phyloP scores from a whole-genome alignment of 1,140 invertebrate species.

The Dinoponera quadriceps region DNA sequence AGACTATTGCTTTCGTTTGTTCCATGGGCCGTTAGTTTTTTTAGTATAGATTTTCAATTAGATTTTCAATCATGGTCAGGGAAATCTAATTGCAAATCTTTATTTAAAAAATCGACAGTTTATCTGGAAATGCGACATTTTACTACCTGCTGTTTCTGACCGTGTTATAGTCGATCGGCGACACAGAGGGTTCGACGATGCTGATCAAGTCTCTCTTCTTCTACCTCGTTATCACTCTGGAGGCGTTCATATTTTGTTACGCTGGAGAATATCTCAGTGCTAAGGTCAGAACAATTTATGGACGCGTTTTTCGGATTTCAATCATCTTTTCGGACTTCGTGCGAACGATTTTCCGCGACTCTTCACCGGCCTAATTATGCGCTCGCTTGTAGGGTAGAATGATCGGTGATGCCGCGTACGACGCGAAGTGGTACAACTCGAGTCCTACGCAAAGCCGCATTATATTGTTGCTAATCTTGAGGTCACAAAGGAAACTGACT shows the following conservation, averaged over 20 bases:
- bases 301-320: background rate
- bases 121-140: too few relatives aligned
- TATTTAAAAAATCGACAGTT: background rate
- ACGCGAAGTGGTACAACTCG: slow-evolving; percentile 49
- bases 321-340: background rate
- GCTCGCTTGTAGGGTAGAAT: slow-evolving; percentile 39
- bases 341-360: background rate
- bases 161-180: slow-evolving; percentile 32
- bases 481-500: slow-evolving; percentile 57
- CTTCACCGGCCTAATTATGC: background rate
- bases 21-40: too few relatives aligned
- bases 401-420: slow-evolving; percentile 53
- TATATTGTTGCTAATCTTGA: slow-evolving; percentile 50
- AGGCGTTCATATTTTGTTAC: slow-evolving; percentile 67
- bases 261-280: slow-evolving; percentile 66
- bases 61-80: too few relatives aligned
- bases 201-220: slow-evolving; percentile 55
- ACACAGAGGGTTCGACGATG: background rate
- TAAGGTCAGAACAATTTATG: slow-evolving; percentile 45
- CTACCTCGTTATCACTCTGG: slow-evolving; percentile 52
- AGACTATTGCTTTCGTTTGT: too few relatives aligned
- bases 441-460: slow-evolving; percentile 27
- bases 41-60: too few relatives aligned
- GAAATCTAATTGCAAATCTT: background rate
- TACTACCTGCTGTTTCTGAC: slow-evolving; percentile 14